Evolutionary conservation across 1,140 invertebrate species (phyloP), one percentile per base, ranked within the genome.

Genomic region (Oryzaephilus surinamensis): DNA sequence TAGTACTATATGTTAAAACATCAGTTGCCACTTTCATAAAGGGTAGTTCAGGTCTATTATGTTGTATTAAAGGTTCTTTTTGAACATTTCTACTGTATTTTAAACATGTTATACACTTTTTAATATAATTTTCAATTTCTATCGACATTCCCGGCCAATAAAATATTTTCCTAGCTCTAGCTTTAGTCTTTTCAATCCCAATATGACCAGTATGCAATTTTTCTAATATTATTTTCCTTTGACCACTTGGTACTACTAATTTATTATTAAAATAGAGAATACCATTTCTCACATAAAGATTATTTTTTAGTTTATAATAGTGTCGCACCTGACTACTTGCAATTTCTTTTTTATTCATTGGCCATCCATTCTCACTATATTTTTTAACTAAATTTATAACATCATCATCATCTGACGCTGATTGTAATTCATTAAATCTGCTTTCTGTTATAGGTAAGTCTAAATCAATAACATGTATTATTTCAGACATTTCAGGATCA

Each of bases 81-180:
- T 21, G n/a, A 37, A 57, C 55, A 11, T 36, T 43, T 8, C 39
- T 47, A 31, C 32, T 32, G 44, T 47, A 54, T 41, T 50, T 54
- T 14, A 43, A 1, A 46, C 64, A 68, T 14, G 32, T 50, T 21
- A 40, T 26, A 52, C 63, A 67, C 31, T 51, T 57, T 26, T 26
- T 26, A n/a, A 67, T 42, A n/a, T 50, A 33, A 12, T 61, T 41
- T 52, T 60, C 54, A 13, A 69, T 60, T 28, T 70, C 50, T 30
- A 46, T 50, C 18, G 42, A 47, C 38, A 68, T 62, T n/a, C 48
- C 48, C 12, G 63, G 64, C 62, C 64, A 68, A 29, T 46, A 49
- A 8, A 45, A 36, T 2, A 38, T 32, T 38, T 38, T 10, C 34
- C 41, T 38, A 20, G 43, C 46, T 29, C 32, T 48, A 15, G 17